Evolutionary conservation across 2,113 vertebrate genomes (phyloP).

Genomic region (Dipodomys ordii): DNA sequence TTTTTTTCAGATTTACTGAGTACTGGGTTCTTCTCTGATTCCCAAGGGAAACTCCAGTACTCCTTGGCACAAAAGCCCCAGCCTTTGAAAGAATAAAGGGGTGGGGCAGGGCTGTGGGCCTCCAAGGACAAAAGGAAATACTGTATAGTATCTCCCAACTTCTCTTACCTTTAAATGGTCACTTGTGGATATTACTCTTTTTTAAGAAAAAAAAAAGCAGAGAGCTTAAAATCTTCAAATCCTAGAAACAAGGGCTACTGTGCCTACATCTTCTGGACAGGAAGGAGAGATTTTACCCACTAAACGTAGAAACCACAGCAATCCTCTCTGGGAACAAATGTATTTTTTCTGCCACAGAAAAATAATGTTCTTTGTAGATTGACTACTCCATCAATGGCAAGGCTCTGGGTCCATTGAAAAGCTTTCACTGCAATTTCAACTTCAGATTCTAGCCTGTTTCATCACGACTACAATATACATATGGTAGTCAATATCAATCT

Average conservation of each 20-base stretch:
- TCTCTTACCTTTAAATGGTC: not conserved
- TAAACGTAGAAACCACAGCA: not conserved
- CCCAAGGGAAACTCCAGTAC: slow-evolving; percentile 64
- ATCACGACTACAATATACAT: not conserved
- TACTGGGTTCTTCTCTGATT: slow-evolving; percentile 52
- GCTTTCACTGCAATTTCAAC: not conserved
- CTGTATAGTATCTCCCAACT: not conserved
- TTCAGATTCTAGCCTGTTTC: not conserved
- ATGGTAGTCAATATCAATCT: not conserved
- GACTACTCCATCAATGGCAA: not conserved
- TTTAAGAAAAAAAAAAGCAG: not conserved
- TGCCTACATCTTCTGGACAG: not conserved
- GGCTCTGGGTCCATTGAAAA: not conserved
- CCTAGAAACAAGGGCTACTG: not conserved
- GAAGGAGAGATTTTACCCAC: not conserved
- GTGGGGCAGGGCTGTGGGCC: not conserved
- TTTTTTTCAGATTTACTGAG: slow-evolving; percentile 63
- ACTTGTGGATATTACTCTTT: not conserved
- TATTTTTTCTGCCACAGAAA: slow-evolving; percentile 32
- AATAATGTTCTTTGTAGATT: slow-evolving; percentile 15
- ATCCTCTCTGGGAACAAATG: not conserved
- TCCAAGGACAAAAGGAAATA: slow-evolving; percentile 51
- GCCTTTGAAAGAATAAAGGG: slow-evolving; percentile 63
- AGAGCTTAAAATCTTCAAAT: not conserved
- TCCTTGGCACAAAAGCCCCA: slow-evolving; percentile 59